Base-by-base conservation (phyloP, 2,888 invertebrate genomes). In the Flexamia atlantica region DNA sequence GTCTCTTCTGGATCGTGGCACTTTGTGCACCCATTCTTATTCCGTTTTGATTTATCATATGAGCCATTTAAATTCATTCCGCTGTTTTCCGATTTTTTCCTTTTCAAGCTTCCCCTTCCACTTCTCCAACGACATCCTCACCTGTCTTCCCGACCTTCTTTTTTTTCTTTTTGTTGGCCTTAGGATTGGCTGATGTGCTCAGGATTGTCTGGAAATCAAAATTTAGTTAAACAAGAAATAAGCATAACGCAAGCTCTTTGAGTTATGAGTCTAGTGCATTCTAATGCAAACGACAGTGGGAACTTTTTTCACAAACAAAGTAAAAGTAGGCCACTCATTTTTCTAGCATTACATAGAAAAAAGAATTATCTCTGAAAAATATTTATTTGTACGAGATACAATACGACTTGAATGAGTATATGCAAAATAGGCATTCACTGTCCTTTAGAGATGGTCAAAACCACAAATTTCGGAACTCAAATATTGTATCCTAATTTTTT, bases 101-200 rank as follows among this genome's bases (percentile, higher is more conserved):
- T 17, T 72, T 60, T 83, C 83, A 81, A 60, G 81, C 85, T 17
- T 85, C 87, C 12, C 85, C 87, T 46, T 86, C 86, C 5, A 85
- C 85, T 84, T 85, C 87, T 80, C 83, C 84, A 14, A 57, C 83
- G 4, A 82, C 86, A 12, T 85, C 85, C 57, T 85, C 87, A 74
- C 85, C 86, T 12, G 74, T 53, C 80, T 86, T 86, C 10, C 83
- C 85, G 36, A 84, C 93, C 94, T 96, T 96, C 95, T 97, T 97
- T 93, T 97, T 97, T 94, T 97, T 97, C 92, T 95, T 96, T 91
- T 97, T 97, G 88, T 95, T 96, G 30, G 96, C 92, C 90, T 97
- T 97, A 74, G 95, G 93, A 86, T 94, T 94, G 85, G 96, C 95
- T 20, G 95, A 95, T 85, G 95, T 94, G 89, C 94, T 94, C 88